These are phyloP conservation scores for Elegia similella DNA, from an alignment of 2,888 invertebrate species.

Conservation along the genomic window DNA sequence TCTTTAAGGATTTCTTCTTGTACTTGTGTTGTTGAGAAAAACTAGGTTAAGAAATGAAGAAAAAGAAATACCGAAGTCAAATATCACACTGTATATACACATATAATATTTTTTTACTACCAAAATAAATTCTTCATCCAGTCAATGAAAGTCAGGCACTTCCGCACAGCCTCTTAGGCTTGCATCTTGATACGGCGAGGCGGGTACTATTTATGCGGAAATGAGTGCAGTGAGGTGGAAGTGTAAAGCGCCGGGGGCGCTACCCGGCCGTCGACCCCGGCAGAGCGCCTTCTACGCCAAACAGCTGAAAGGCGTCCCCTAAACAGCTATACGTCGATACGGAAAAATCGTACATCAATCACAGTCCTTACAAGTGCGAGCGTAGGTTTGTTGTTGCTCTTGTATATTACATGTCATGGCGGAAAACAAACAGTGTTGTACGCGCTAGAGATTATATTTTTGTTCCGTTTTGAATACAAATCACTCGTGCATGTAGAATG, in stretches of 20 bases:
- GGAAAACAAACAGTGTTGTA: not conserved
- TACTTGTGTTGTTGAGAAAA: too few relatives aligned
- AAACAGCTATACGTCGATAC: conserved; percentile 29
- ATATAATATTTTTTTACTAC: not conserved
- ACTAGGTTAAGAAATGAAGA: too few relatives aligned
- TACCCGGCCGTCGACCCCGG: conserved; percentile 70
- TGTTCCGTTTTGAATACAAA: not conserved
- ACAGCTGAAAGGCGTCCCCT: conserved; percentile 37
- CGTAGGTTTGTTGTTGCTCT: conserved; percentile 2
- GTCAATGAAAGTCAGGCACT: conserved; percentile 20
- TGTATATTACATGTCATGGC: not conserved
- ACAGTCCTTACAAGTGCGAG: conserved; percentile 18
- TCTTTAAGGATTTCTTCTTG: too few relatives aligned
- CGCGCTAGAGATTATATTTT: not conserved
- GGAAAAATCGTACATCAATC: conserved; percentile 46
- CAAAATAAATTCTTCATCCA: conserved; percentile 6
- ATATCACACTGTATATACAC: too few relatives aligned
- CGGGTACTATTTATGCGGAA: conserved; percentile 74
- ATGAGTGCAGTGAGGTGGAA: conserved; percentile 77
- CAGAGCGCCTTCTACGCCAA: conserved; percentile 19
- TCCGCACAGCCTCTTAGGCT: conserved; percentile 33
- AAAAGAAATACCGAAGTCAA: too few relatives aligned
- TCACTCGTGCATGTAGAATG: not conserved
- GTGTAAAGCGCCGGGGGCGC: conserved; percentile 68
- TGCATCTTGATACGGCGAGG: conserved; percentile 58